Base-by-base conservation (phyloP, 2,888 invertebrate genomes). In the Epistrophe eligans region DNA sequence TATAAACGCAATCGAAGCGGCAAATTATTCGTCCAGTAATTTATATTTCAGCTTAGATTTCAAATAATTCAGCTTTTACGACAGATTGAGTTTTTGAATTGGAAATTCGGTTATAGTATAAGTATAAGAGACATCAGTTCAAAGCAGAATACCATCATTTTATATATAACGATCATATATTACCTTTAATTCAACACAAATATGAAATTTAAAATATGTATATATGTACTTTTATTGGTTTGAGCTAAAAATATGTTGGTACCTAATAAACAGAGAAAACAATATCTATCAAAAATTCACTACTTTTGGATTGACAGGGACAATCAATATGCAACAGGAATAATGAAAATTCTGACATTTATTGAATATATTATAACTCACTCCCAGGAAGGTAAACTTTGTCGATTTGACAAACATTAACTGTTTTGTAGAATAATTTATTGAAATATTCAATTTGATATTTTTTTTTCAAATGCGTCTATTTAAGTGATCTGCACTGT, bases 31-130 rank as follows among this genome's bases (percentile, higher is more conserved):
- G 57, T 64, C 64, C 35, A 81, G 85, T 85, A 79, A 81, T 85
- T 81, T 74, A 85, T 85, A 81, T 77, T 81, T 81, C 66, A 57
- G 85, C 81, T 85, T 85, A 58, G 77, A 81, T 81, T 57, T 81
- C 81, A 85, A 81, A 85, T 85, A 85, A 85, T 81, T 85, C 77
- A 81, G 77, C 57, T 85, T 77, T 81, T 81, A 81, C 81, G 81
- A 85, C 64, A 81, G 73, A 81, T 85, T 81, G 81, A 77, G 81
- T 77, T 81, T 81, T 71, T 67, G 70, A 85, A 74, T 74, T 11
- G 17, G 8, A 55, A 15, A 55, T 32, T 17, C 7, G 35, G 4
- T 17, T 32, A 2, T 24, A 13, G n/a, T 11, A 2, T 10, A 24
- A 24, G 55, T n/a, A n/a, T n/a, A 62, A 55, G 15, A 19, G 24